Evolutionary conservation across 2,113 vertebrate genomes (phyloP).

Genomic region (Misgurnus anguillicaudatus): DNA sequence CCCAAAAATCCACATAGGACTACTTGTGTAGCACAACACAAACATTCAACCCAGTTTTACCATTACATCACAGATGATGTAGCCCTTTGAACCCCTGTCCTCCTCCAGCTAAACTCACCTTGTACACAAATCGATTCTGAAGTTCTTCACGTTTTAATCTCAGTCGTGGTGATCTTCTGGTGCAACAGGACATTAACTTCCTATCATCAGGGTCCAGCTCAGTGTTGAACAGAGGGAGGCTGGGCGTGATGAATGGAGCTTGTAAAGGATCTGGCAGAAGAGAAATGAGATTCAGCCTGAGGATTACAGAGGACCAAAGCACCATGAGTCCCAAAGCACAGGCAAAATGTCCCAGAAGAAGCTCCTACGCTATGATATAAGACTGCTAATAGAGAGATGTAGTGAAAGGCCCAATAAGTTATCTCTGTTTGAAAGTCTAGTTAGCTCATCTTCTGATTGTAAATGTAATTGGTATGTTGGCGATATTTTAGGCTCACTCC

Average conservation of each 20-base stretch:
- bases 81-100: slow-evolving; percentile 1
- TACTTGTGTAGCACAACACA: neutral
- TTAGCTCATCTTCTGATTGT: neutral
- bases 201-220: slow-evolving; percentile 30
- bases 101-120: neutral
- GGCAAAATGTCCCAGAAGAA: slow-evolving; percentile 7
- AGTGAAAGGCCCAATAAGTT: neutral
- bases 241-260: slow-evolving; percentile 45
- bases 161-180: slow-evolving; percentile 8
- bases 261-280: slow-evolving; percentile 39
- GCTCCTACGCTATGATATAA: slow-evolving; percentile 23
- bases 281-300: slow-evolving; percentile 39
- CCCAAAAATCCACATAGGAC: neutral
- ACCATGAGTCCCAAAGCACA: neutral
- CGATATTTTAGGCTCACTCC: too few relatives aligned
- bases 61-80: neutral
- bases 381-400: slow-evolving; percentile 27
- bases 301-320: slow-evolving; percentile 39
- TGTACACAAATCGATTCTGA: neutral
- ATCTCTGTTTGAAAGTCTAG: neutral
- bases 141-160: slow-evolving; percentile 21
- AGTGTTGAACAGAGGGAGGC: slow-evolving; percentile 6
- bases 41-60: neutral
- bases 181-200: slow-evolving; percentile 39
- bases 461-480: too few relatives aligned